Evolutionary conservation across 2,797 vertebrate genomes (phyloP), one percentile per base, ranked within the genome.

Genomic region (Aeoliscus strigatus): DNA sequence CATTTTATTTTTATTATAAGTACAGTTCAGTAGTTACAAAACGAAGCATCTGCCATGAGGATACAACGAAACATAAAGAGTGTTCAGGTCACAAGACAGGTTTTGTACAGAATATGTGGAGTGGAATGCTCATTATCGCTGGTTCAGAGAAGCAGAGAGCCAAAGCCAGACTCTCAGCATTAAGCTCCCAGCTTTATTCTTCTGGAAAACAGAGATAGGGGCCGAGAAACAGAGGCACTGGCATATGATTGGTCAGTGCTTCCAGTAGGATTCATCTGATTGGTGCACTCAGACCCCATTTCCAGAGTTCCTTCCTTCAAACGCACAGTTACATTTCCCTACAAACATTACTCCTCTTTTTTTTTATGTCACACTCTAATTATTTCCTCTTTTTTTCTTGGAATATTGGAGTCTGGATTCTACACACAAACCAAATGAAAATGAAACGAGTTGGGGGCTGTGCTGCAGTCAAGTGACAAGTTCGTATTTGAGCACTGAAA

Each of bases 11-110:
- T 90, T 89, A 89, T 89, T 88, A 90, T 89, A 90, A 90, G 89
- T 90, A 90, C 89, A 89, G 89, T 87, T 89, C 89, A 90, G 89
- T 90, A 90, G 88, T 90, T 90, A 90, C 89, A 90, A 90, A 89
- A 89, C 86, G 68, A 90, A 89, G 88, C 87, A 88, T 90, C 88
- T 89, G 88, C 86, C 86, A 90, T 89, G 85, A 88, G 82, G 83
- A 83, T 85, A 90, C 89, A 90, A 85, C 85, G 80, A 88, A 82
- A 85, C 82, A 82, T 70, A 82, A 78, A 84, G 86, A 82, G 85
- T 85, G 82, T 87, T 85, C 77, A 88, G 87, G 84, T 88, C 87
- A 89, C 86, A 84, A 88, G 85, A 89, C 87, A 87, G 81, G 71
- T 82, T 86, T 84, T 81, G 70, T 81, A 85, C 78, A 83, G 69